A percentile compares a stretch with the other conserved stretches of the same genome.
Evolutionary conservation across 2,888 invertebrate genomes (phyloP).

Genomic region (Meteorus colon): DNA sequence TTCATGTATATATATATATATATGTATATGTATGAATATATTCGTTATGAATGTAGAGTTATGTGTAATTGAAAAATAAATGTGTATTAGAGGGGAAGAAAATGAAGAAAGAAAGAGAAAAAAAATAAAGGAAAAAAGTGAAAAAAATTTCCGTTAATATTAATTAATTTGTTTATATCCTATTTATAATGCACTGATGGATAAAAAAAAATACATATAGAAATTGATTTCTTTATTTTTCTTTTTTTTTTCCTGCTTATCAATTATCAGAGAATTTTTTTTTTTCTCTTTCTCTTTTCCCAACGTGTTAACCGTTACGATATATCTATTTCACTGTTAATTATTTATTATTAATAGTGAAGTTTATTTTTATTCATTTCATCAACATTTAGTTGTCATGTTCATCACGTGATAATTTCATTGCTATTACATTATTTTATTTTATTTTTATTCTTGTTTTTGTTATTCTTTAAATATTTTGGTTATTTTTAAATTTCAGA

Average conservation of each 20-base stretch:
- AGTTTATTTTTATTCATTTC: not conserved
- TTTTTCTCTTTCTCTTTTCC: not conserved
- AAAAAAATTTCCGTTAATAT: not conserved
- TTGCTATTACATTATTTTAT: not conserved
- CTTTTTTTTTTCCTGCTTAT: not conserved
- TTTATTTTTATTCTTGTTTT: not conserved
- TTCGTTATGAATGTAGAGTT: not conserved
- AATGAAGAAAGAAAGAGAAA: not conserved
- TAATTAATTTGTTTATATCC: conserved; percentile 1
- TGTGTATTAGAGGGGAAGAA: not conserved
- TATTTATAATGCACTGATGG: not conserved
- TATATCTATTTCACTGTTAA: conserved; percentile 20
- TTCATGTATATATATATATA: not conserved
- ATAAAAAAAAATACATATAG: not conserved
- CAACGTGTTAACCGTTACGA: not conserved
- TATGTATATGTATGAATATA: not conserved
- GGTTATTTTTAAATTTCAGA: not conserved
- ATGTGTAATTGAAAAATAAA: conserved; percentile 2
- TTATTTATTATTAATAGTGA: conserved; percentile 10
- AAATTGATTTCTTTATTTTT: not conserved
- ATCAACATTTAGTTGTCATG: not conserved
- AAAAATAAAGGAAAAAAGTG: not conserved
- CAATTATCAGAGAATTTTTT: not conserved
- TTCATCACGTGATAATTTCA: not conserved
- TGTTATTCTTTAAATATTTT: not conserved